These are phyloP conservation scores for Lepidochrysops patricia DNA, from an alignment of 2,888 invertebrate genomes.

Conservation along the genomic window DNA sequence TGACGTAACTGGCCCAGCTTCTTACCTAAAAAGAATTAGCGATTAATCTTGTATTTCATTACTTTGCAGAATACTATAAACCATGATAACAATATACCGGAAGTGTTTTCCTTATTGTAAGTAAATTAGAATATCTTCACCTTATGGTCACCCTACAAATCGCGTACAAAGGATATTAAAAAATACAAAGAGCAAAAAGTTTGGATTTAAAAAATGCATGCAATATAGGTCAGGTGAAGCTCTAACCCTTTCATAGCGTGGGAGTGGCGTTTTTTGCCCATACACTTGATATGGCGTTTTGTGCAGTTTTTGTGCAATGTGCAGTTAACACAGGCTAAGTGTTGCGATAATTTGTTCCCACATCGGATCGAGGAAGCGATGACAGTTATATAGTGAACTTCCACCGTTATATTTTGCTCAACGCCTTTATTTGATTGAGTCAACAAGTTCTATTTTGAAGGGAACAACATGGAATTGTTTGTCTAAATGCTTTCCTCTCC, in stretches of 20 bases:
- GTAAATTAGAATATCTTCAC: conserved; percentile 1
- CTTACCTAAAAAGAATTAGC: too few species aligned
- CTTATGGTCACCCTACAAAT: conserved; percentile 37
- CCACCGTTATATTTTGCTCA: conserved; percentile 41
- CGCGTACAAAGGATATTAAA: conserved; percentile 34
- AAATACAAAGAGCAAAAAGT: conserved; percentile 63
- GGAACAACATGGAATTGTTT: background rate
- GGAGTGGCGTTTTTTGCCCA: conserved; percentile 57
- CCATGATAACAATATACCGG: too few species aligned
- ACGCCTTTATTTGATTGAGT: conserved; percentile 10
- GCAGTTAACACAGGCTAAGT: conserved; percentile 40
- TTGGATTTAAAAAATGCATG: conserved; percentile 53
- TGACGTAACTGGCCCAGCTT: too few species aligned
- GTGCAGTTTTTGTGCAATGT: conserved; percentile 53
- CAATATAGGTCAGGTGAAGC: conserved; percentile 72
- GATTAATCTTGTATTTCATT: too few species aligned
- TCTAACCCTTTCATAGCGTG: conserved; percentile 70
- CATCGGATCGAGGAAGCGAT: conserved; percentile 59
- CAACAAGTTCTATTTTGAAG: background rate
- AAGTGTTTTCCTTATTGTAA: too few species aligned
- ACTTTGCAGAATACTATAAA: too few species aligned
- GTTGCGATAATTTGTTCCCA: conserved; percentile 75
- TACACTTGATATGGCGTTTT: conserved; percentile 40
- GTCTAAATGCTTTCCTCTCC: too few species aligned
- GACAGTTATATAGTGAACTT: conserved; percentile 57